These are phyloP conservation scores for Chiloscyllium plagiosum DNA, from an alignment of 2,113 vertebrate species.

Conservation along the genomic window DNA sequence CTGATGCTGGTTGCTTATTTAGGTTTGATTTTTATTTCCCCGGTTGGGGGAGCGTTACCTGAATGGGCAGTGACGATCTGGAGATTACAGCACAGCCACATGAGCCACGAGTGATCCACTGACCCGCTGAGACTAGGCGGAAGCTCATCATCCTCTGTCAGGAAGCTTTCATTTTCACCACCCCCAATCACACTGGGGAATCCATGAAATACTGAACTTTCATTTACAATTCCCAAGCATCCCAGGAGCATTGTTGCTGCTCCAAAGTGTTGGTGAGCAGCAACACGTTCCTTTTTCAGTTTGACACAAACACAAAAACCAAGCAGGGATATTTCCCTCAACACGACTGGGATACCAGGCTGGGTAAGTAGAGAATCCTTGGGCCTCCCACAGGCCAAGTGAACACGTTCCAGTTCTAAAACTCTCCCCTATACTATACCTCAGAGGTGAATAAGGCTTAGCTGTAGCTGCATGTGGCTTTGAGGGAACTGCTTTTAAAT, in stretches of 20 bases:
- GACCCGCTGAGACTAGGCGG: not conserved
- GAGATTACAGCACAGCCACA: not conserved
- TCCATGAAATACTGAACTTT: not conserved
- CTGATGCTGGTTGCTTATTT: not conserved
- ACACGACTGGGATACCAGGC: not conserved
- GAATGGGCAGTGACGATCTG: not conserved
- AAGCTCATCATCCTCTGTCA: not conserved
- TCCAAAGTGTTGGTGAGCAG: not conserved
- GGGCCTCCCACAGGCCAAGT: not conserved
- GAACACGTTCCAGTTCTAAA: not conserved
- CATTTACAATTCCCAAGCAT: not conserved
- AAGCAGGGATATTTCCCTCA: not conserved
- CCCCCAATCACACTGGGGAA: not conserved
- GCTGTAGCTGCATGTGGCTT: too few species aligned
- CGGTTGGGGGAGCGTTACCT: not conserved
- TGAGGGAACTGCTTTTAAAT: not conserved
- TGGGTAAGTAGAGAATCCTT: not conserved
- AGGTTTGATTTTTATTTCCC: not conserved
- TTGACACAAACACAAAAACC: not conserved
- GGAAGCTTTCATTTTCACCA: not conserved
- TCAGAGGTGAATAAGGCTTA: not conserved
- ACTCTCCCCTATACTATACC: not conserved
- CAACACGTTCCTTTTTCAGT: not conserved
- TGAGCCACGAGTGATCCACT: not conserved
- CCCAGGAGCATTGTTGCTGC: not conserved